Base-by-base conservation (phyloP, 2,888 invertebrate genomes). In the Stenodema calcarata region DNA sequence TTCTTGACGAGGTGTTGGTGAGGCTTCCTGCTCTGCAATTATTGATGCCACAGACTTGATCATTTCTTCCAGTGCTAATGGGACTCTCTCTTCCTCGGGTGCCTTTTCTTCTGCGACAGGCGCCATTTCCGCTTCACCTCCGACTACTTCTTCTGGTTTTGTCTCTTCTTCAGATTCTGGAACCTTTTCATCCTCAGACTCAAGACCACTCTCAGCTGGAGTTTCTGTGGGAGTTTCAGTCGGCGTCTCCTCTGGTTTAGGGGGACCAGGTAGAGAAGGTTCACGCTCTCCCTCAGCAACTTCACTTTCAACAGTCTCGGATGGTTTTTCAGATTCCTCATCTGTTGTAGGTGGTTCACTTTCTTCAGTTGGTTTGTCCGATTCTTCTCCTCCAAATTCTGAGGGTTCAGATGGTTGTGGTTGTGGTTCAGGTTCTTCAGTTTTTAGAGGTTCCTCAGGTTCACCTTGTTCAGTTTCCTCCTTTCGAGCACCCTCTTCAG, bases 1-100 rank as follows among this genome's bases (percentile, higher is more conserved):
- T 54, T 81, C 73, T 50, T 86, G 86, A 2, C 86, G 50, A 50
- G 79, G 44, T 2, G 69, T 79, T 16, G 70, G 18, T 12, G 4
- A 6, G 0, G 18, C 16, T 81, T 50, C n/a, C 7, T 70, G 42
- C 7, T 73, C 69, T 18, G n/a, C 54, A 14, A 86, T 82, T n/a
- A 70, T 44, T 42, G 84, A 84, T 14, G 84, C 75, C 14, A 84
- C 35, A 14, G 69, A 27, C 16, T 41, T 14, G 14, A 82, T 35
- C 11, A 82, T 23, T 69, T 70, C 82, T 69, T 82, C 27, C 28
- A 41, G 0, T 30, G 12, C 23, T 7, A 30, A 30, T 14, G 18
- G 69, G 27, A 69, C 28, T 82, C 18, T 35, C 35, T 35, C 69
- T 69, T 35, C 42, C 16, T 54, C 30, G 3, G 7, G 12, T 7